A percentile compares a stretch with the other conserved stretches of the same genome.
Evolutionary conservation across 2,113 vertebrate species (phyloP).

Genomic region (Elephas maximus): DNA sequence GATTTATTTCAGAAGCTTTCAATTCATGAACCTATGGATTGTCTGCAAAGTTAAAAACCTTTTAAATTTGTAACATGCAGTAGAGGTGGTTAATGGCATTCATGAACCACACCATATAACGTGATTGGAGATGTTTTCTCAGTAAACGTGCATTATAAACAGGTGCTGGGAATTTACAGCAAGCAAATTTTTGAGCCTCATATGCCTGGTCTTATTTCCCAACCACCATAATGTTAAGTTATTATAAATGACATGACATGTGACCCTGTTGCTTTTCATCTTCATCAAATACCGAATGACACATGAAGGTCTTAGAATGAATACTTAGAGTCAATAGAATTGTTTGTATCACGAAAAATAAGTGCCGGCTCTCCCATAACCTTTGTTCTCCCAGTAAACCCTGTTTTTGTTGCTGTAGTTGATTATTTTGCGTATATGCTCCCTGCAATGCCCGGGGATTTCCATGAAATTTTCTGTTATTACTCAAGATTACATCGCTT

Average conservation of each 20-base stretch:
- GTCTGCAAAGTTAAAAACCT: conserved; percentile 84
- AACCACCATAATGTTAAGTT: conserved; percentile 59
- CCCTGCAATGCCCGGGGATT: conserved; percentile 79
- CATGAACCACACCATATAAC: conserved; percentile 60
- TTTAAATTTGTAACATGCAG: conserved; percentile 81
- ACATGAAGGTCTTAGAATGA: conserved; percentile 69
- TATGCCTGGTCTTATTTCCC: conserved; percentile 76
- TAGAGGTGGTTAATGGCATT: conserved; percentile 72
- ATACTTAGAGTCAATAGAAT: conserved; percentile 76
- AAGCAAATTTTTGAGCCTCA: conserved; percentile 71
- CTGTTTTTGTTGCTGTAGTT: conserved; percentile 72
- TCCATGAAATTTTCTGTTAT: conserved; percentile 79
- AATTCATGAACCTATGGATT: conserved; percentile 87
- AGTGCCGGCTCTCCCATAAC: conserved; percentile 52
- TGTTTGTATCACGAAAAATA: conserved; percentile 77
- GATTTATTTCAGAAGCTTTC: conserved; percentile 88
- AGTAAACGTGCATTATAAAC: conserved; percentile 75
- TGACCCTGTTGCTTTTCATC: conserved; percentile 77
- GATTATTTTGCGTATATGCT: conserved; percentile 72
- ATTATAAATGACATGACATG: conserved; percentile 72
- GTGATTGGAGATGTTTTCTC: conserved; percentile 71
- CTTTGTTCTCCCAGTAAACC: conserved; percentile 68
- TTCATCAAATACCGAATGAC: conserved; percentile 72
- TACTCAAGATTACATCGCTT: conserved; percentile 72
- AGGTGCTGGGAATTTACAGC: conserved; percentile 60